These are phyloP conservation scores for Cryptocephalus moraei DNA, from an alignment of 2,888 invertebrate species.

Conservation along the genomic window DNA sequence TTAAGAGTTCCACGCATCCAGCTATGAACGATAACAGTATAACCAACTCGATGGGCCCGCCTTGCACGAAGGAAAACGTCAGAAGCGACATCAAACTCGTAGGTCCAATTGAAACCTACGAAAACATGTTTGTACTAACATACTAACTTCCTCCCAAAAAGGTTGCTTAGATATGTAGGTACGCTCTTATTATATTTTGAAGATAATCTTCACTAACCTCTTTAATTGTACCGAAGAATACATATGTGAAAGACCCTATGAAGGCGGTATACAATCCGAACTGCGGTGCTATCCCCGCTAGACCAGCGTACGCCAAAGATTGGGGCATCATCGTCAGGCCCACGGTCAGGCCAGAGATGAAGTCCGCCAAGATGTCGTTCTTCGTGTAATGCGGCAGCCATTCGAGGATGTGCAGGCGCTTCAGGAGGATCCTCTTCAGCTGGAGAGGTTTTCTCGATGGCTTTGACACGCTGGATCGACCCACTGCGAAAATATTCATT, in stretches of 20 bases:
- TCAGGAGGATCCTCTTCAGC: slow-evolving; percentile 11
- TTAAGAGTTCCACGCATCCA: slow-evolving; percentile 65
- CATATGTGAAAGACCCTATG: slow-evolving; percentile 78
- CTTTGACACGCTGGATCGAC: not conserved
- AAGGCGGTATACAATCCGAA: slow-evolving; percentile 90
- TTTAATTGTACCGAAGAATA: slow-evolving; percentile 76
- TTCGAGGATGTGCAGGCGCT: slow-evolving; percentile 28
- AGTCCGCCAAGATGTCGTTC: slow-evolving; percentile 61
- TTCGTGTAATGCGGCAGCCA: slow-evolving; percentile 64
- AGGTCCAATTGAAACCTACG: slow-evolving; percentile 68
- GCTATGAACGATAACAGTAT: slow-evolving; percentile 67
- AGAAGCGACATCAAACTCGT: slow-evolving; percentile 87
- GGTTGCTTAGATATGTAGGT: not conserved
- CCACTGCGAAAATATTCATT: slow-evolving; percentile 1
- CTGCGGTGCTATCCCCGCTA: slow-evolving; percentile 78
- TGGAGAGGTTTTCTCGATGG: not conserved
- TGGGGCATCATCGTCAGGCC: slow-evolving; percentile 89
- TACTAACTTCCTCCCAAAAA: not conserved
- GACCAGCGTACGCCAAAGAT: slow-evolving; percentile 81
- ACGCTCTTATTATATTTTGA: not conserved
- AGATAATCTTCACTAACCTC: slow-evolving; percentile 39
- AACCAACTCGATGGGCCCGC: slow-evolving; percentile 60
- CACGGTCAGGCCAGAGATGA: slow-evolving; percentile 81
- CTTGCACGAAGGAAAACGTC: slow-evolving; percentile 61
- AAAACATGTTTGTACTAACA: too few species aligned